Percentiles rank a stretch among this genome's conserved stretches.
These are phyloP conservation scores for Gracilinanus agilis DNA, from an alignment of 2,113 vertebrate genomes.

Conservation along the genomic window DNA sequence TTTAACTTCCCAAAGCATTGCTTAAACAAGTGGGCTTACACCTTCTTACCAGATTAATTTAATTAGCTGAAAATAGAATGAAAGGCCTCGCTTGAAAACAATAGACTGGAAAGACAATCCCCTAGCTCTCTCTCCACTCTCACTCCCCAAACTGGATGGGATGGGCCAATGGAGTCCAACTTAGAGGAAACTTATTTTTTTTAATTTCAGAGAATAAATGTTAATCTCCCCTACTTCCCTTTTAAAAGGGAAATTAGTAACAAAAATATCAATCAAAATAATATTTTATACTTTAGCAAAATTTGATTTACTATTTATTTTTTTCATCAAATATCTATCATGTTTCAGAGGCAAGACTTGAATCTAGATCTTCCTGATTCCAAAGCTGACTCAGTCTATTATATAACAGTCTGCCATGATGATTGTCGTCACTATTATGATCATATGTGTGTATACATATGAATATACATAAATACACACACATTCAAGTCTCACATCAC, in stretches of 20 bases:
- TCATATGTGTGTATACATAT: no score
- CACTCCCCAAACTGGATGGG: conserved; percentile 37
- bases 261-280: not conserved
- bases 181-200: conserved; percentile 18
- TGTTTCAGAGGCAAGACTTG: not conserved
- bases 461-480: no score
- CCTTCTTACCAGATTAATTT: conserved; percentile 93
- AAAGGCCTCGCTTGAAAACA: conserved; percentile 84
- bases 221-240: not conserved
- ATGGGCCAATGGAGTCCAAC: conserved; percentile 61
- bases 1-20: conserved; percentile 84
- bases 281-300: not conserved
- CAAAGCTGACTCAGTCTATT: not conserved
- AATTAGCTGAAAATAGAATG: conserved; percentile 88
- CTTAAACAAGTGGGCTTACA: conserved; percentile 89
- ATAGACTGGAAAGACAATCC: conserved; percentile 73
- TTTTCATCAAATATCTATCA: not conserved
- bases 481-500: not conserved
- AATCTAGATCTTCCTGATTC: not conserved
- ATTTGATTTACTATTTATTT: not conserved
- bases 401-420: not conserved
- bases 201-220: not conserved
- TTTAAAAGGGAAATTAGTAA: not conserved
- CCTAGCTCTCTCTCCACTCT: not conserved
- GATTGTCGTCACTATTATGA: not conserved